phyloP scores from a whole-genome alignment of 2,113 vertebrate species.

The Corynorhinus townsendii region DNA sequence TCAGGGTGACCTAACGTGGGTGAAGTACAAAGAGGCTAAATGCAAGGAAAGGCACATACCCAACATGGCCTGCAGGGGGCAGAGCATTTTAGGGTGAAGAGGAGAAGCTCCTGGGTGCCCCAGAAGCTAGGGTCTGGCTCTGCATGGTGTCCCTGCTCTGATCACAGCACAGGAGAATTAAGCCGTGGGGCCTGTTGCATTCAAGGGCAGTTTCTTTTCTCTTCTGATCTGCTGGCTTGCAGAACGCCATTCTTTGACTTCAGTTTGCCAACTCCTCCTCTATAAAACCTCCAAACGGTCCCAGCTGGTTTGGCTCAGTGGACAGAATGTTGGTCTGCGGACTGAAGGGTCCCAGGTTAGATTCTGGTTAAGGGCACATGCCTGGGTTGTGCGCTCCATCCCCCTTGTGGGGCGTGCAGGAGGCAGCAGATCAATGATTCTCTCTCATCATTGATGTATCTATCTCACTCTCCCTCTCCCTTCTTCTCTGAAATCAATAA shows the following conservation, averaged over 20 bases:
- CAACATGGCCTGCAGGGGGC: neutral
- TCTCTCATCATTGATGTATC: too few species aligned
- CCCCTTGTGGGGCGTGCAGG: too few species aligned
- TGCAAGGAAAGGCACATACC: neutral
- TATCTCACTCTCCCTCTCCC: too few species aligned
- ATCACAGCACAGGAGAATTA: neutral
- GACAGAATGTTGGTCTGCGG: too few species aligned
- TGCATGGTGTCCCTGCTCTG: rapidly evolving
- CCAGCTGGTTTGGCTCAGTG: too few species aligned
- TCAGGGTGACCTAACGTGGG: conserved; percentile 70
- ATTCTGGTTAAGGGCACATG: too few species aligned
- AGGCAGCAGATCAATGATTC: too few species aligned
- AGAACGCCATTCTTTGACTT: neutral
- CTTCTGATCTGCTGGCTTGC: neutral
- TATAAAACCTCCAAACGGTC: neutral
- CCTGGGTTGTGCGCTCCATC: too few species aligned
- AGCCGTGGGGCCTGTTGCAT: neutral
- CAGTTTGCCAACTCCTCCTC: neutral
- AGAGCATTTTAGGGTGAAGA: neutral
- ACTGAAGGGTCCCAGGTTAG: too few species aligned
- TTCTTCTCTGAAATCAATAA: too few species aligned
- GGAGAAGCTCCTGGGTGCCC: rapidly evolving
- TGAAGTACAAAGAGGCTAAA: neutral
- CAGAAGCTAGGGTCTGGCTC: neutral
- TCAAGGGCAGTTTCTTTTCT: neutral